A percentile compares a stretch with the other conserved stretches of the same genome.
These are phyloP conservation scores for Alouatta palliata DNA, from an alignment of 2,113 vertebrate genomes.

Conservation along the genomic window DNA sequence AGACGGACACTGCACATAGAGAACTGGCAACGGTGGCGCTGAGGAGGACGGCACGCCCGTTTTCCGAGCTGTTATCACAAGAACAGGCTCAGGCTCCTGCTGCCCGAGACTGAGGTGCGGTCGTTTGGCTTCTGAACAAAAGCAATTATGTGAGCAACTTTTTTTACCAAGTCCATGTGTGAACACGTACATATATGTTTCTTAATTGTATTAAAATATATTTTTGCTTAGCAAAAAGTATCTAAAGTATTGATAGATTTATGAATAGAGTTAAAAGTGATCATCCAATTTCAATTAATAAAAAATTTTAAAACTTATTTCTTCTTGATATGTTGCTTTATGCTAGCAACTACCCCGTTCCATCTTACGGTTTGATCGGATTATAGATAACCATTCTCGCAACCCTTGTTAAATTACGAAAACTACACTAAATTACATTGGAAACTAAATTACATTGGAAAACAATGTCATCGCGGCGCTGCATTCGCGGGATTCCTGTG, in stretches of 20 bases:
- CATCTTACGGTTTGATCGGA: background rate
- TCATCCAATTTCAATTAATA: background rate
- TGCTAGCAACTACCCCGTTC: background rate
- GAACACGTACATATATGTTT: background rate
- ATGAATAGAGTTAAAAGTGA: background rate
- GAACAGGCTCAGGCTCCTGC: fast-evolving
- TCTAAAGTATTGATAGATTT: background rate
- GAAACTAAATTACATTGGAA: too few relatives aligned
- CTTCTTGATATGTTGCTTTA: background rate
- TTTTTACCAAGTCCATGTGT: too few relatives aligned
- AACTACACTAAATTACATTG: too few relatives aligned
- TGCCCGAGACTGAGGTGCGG: background rate
- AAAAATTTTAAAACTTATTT: background rate
- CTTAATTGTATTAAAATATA: background rate
- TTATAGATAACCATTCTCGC: background rate
- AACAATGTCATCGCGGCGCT: too few relatives aligned
- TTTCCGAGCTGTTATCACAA: background rate
- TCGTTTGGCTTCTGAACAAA: background rate
- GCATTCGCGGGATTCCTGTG: too few relatives aligned
- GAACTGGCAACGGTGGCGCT: background rate
- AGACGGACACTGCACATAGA: background rate
- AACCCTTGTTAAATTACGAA: background rate
- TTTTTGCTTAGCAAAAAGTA: background rate
- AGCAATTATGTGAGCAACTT: background rate
- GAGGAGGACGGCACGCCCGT: fast-evolving